Base-by-base conservation (phyloP, 2,797 vertebrate species). In the Crotalus adamanteus region DNA sequence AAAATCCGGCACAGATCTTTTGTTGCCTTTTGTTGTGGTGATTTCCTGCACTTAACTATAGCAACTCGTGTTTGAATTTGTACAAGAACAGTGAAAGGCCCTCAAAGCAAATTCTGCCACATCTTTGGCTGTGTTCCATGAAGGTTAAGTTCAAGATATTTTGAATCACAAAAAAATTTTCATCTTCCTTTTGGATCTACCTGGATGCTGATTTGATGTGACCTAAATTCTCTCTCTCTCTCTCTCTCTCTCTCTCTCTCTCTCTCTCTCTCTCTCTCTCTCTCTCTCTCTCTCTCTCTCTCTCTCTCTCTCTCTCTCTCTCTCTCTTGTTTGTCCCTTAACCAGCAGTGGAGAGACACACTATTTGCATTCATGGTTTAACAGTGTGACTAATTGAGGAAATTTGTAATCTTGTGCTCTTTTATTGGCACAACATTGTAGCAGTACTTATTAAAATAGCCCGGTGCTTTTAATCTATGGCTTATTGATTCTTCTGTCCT, bases 361-460 rank as follows among this genome's bases (percentile, higher is more conserved):
- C 12, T 95, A 91, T 96, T 95, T 96, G 91, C 87, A 95, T 96
- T 96, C 96, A 94, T 87, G 92, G 20, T 95, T 96, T 95, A 88
- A 61, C 92, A 95, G 87, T 96, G 94, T 97, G 95, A 96, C 95
- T 96, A 97, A 97, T 96, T 96, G 95, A 93, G 95, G 94, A 95
- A 96, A 96, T 96, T 92, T 95, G 93, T 96, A 95, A 96, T 96
- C 96, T 96, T 94, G 92, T 92, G 0, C n/a, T 96, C 95, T 96
- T 42, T 0, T 91, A 94, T 96, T 95, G 94, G 91, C 94, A 93
- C 96, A 95, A 95, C 94, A 95, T 95, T 94, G 91, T 94, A 95
- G 96, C 94, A 85, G 95, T 95, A 94, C 92, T n/a, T 97, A 95
- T 96, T 96, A 96, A 96, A 93, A 95, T 93, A 93, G 31, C 59